These are phyloP conservation scores for Stomatorhinus walkeri DNA, from an alignment of 2,797 vertebrate species.

Conservation along the genomic window DNA sequence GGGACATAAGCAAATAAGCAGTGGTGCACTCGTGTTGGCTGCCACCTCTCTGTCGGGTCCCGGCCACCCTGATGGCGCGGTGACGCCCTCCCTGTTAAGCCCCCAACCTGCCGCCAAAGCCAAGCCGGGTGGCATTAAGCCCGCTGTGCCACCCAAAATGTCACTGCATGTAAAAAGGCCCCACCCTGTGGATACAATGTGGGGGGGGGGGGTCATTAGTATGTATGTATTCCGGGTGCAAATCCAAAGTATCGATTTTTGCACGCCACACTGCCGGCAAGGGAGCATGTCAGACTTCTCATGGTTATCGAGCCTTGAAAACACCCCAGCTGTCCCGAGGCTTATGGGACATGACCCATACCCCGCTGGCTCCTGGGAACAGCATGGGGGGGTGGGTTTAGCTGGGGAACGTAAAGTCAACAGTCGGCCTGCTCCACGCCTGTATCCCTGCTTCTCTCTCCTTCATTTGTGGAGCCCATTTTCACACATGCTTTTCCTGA, in stretches of 20 bases:
- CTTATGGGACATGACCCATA: neutral
- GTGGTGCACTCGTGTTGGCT: neutral
- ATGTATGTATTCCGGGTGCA: conserved; percentile 23
- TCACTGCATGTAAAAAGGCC: conserved; percentile 24
- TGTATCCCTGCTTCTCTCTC: neutral
- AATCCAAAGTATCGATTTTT: conserved; percentile 22
- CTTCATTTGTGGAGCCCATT: neutral
- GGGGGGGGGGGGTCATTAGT: neutral
- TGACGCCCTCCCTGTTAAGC: neutral
- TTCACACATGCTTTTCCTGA: neutral
- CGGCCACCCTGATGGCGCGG: neutral
- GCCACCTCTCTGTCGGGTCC: neutral
- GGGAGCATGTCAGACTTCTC: conserved; percentile 15
- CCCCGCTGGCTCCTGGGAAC: neutral
- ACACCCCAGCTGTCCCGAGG: neutral
- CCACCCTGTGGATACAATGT: neutral
- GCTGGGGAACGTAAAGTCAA: neutral
- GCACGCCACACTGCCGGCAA: neutral
- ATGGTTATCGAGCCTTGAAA: neutral
- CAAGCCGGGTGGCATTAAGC: neutral
- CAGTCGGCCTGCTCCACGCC: neutral
- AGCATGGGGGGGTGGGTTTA: neutral
- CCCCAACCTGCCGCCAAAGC: neutral
- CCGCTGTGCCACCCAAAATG: conserved; percentile 20
- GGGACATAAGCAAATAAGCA: neutral